These are phyloP conservation scores for Pectinophora gossypiella DNA, from an alignment of 1,140 invertebrate species.

Conservation along the genomic window DNA sequence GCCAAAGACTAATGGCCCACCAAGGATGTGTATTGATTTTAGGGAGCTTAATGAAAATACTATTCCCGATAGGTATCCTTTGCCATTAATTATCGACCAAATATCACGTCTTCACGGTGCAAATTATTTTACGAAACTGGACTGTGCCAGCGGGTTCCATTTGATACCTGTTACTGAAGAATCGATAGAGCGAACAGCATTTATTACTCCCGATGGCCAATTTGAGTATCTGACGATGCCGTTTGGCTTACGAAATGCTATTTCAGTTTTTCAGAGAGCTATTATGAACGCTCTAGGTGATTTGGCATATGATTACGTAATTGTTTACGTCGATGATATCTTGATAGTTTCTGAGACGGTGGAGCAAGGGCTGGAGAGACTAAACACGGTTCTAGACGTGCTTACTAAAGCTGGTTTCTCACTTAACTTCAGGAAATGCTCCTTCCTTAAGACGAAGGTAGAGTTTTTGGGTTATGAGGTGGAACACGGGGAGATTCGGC, in stretches of 20 bases:
- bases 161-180: constrained; percentile 54
- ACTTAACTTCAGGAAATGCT: constrained; percentile 7
- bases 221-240: constrained; percentile 28
- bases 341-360: constrained; percentile 17
- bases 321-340: constrained; percentile 5
- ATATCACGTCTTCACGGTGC: constrained; percentile 32
- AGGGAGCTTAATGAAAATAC: neutral
- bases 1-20: constrained; percentile 16
- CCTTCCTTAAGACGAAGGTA: constrained; percentile 12
- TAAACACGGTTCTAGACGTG: constrained; percentile 2
- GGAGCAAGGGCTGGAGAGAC: constrained; percentile 8
- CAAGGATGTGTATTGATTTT: neutral
- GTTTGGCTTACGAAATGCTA: constrained; percentile 33
- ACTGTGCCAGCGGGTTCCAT: constrained; percentile 57
- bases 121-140: constrained; percentile 26
- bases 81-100: constrained; percentile 66
- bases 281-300: constrained; percentile 12
- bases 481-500: neutral
- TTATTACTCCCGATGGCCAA: constrained; percentile 41
- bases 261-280: constrained; percentile 23
- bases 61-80: constrained; percentile 28
- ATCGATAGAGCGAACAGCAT: constrained; percentile 55
- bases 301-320: neutral
- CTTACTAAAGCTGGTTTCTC: constrained; percentile 15
- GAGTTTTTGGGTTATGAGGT: constrained; percentile 12